A percentile compares a stretch with the other conserved stretches of the same genome.
phyloP scores from a whole-genome alignment of 2,888 invertebrate species.

The Hirtodrosophila cameraria region DNA sequence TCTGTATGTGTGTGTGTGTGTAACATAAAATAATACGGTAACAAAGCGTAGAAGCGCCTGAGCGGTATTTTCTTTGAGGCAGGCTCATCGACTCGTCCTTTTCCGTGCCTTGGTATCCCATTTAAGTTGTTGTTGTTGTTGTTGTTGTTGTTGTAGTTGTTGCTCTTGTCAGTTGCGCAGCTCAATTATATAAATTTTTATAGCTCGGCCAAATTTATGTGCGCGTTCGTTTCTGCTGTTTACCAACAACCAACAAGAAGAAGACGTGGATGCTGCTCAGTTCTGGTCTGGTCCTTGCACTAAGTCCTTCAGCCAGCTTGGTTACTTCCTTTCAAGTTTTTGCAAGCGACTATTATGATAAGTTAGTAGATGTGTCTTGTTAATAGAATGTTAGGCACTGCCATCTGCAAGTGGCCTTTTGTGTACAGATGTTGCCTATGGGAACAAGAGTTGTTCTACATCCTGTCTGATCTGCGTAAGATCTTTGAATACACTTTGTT shows the following conservation, averaged over 20 bases:
- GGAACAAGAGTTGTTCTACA: too few species aligned
- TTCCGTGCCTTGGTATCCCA: conserved; percentile 53
- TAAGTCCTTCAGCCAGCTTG: conserved; percentile 1
- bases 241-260: conserved; percentile 51
- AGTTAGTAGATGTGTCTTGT: too few species aligned
- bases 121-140: conserved; percentile 20
- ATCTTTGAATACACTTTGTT: too few species aligned
- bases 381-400: too few species aligned
- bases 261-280: conserved; percentile 9
- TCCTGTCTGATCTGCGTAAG: too few species aligned
- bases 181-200: conserved; percentile 79
- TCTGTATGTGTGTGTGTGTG: conserved; percentile 14
- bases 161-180: conserved; percentile 43
- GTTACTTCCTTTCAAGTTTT: conserved; percentile 13
- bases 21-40: conserved; percentile 42
- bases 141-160: neutral
- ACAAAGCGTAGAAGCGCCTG: conserved; percentile 43
- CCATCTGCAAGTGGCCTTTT: too few species aligned
- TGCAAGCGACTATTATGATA: neutral
- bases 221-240: conserved; percentile 65
- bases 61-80: conserved; percentile 62
- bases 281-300: neutral
- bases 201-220: conserved; percentile 70
- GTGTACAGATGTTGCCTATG: too few species aligned
- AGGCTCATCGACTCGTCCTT: conserved; percentile 45